Percentiles rank a stretch among this genome's conserved stretches.
phyloP scores from a whole-genome alignment of 2,797 vertebrate species.

The Sebastes nivosus region DNA sequence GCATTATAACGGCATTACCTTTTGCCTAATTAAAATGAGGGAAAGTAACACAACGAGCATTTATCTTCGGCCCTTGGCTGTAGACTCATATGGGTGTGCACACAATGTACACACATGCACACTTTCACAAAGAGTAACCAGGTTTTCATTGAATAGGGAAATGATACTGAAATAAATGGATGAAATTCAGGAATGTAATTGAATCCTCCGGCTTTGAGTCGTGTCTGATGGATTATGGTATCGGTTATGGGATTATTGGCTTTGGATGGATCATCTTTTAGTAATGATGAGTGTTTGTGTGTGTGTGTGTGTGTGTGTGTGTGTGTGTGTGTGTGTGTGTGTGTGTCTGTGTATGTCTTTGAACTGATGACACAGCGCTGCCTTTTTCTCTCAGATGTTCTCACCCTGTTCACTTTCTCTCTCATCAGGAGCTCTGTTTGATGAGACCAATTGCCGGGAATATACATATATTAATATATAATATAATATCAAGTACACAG shows the following conservation, averaged over 20 bases:
- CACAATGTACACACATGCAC: background rate
- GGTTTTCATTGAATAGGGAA: constrained; percentile 30
- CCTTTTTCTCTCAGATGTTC: constrained; percentile 16
- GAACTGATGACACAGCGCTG: constrained; percentile 14
- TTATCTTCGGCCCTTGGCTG: constrained; percentile 58
- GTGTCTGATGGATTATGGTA: constrained; percentile 26
- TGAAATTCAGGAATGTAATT: constrained; percentile 31
- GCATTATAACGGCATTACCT: constrained; percentile 58
- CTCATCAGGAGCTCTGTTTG: constrained; percentile 4
- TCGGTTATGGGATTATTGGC: constrained; percentile 20
- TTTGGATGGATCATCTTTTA: constrained; percentile 17
- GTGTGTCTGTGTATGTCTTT: background rate
- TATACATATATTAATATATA: constrained; percentile 11
- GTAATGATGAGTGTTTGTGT: background rate
- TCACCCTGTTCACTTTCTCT: constrained; percentile 14
- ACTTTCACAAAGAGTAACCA: constrained; percentile 11
- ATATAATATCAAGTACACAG: constrained; percentile 7
- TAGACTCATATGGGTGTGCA: constrained; percentile 18
- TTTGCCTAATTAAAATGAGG: constrained; percentile 63
- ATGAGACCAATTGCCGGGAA: constrained; percentile 42
- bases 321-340: background rate
- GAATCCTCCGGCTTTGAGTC: constrained; percentile 28
- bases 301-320: background rate
- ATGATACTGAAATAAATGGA: constrained; percentile 38
- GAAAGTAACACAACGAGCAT: constrained; percentile 55